Conservation (phyloP, 35 echinoderm and acorn worm genomes). For the Diadema setosum region DNA sequence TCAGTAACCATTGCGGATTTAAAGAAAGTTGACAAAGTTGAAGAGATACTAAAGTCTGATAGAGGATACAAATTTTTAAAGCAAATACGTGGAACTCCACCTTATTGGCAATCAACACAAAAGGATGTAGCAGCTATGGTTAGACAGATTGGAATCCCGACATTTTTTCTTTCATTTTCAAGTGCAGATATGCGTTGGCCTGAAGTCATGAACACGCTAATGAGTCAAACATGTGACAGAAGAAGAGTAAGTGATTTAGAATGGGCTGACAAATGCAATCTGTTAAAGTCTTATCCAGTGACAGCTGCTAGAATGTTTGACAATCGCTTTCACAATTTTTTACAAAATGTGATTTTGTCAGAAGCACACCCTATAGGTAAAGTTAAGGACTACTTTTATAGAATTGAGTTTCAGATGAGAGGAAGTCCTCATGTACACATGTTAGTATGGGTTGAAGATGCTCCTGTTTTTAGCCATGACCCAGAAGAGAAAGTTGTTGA, state of each 20-base stretch:
- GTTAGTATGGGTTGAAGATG: constrained; percentile 64
- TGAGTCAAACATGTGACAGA: constrained; percentile 21
- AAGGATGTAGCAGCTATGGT: constrained; percentile 69
- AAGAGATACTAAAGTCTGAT: constrained; percentile 39
- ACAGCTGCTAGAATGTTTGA: constrained; percentile 83
- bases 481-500: constrained; percentile 26
- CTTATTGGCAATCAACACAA: constrained; percentile 50
- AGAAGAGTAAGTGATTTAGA: constrained; percentile 15
- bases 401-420: constrained; percentile 61
- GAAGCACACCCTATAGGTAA: constrained; percentile 43
- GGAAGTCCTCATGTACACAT: constrained; percentile 39
- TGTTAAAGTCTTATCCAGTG: constrained; percentile 32
- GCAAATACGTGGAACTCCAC: neutral
- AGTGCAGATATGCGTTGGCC: constrained; percentile 52
- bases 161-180: constrained; percentile 63
- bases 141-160: constrained; percentile 53
- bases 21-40: constrained; percentile 26
- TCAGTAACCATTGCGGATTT: constrained; percentile 27
- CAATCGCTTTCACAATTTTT: constrained; percentile 42
- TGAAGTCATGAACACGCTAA: constrained; percentile 36
- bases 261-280: constrained; percentile 62
- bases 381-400: constrained; percentile 62
- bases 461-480: constrained; percentile 11
- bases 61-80: constrained; percentile 25
- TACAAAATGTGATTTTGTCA: constrained; percentile 48